These are phyloP conservation scores for Trichogramma pretiosum DNA, from an alignment of 1,140 invertebrate genomes.

Conservation along the genomic window DNA sequence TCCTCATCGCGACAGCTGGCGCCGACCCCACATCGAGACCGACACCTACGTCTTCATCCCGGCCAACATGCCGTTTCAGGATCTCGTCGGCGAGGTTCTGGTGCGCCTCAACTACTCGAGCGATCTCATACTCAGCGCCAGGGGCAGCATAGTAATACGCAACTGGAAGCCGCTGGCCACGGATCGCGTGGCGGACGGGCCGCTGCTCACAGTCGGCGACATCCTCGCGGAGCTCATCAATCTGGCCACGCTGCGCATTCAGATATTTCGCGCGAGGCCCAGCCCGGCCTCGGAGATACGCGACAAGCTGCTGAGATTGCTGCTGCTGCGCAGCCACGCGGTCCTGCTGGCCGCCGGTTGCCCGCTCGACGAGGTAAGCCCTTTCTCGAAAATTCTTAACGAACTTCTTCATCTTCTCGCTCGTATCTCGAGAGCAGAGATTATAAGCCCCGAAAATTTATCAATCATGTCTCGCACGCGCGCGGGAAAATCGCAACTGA, in stretches of 20 bases:
- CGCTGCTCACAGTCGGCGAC: constrained; percentile 78
- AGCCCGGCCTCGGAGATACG: constrained; percentile 77
- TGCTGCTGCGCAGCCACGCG: constrained; percentile 79
- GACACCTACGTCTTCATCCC: constrained; percentile 92
- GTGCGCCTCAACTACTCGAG: constrained; percentile 55
- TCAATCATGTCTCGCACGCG: no score
- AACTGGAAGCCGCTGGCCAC: constrained; percentile 89
- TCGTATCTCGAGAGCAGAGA: no score
- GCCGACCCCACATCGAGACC: constrained; percentile 66
- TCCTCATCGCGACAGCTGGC: constrained; percentile 51
- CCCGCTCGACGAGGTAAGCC: constrained; percentile 88
- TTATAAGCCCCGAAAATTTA: no score
- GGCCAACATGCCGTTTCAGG: constrained; percentile 74
- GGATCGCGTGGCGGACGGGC: constrained; percentile 81
- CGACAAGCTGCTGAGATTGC: constrained; percentile 81
- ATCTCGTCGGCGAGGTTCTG: constrained; percentile 57
- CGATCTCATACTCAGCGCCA: constrained; percentile 40
- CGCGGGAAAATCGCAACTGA: no score
- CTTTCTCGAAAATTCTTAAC: no score
- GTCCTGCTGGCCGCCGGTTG: constrained; percentile 80
- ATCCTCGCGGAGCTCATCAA: constrained; percentile 87
- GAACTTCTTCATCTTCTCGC: no score
- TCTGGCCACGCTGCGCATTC: constrained; percentile 80
- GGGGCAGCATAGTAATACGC: constrained; percentile 80
- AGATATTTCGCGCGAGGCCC: constrained; percentile 69